These are phyloP conservation scores for Pemphredon lugubris DNA, from an alignment of 2,888 invertebrate species.

Conservation along the genomic window DNA sequence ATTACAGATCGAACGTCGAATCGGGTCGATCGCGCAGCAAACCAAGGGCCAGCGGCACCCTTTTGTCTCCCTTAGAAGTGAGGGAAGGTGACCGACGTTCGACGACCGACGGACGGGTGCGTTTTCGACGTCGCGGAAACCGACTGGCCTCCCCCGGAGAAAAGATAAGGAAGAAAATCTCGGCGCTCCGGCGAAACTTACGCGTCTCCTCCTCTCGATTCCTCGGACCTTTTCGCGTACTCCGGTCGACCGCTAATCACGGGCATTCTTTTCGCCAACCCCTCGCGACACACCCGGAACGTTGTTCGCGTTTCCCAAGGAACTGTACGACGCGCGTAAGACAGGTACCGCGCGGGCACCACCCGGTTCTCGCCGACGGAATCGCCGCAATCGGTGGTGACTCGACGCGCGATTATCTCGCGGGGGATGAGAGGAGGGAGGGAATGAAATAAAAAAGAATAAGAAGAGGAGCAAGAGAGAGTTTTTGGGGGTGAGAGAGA, in stretches of 20 bases:
- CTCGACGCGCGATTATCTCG: not conserved
- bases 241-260: conserved; percentile 16
- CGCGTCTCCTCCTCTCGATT: conserved; percentile 9
- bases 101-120: too few species aligned
- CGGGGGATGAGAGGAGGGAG: not conserved
- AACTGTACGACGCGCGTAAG: not conserved
- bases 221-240: conserved; percentile 7
- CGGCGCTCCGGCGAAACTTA: not conserved
- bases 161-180: too few species aligned
- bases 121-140: too few species aligned
- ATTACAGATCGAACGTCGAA: not conserved
- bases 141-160: too few species aligned
- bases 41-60: too few species aligned
- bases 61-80: too few species aligned
- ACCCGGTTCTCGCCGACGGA: not conserved
- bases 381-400: not conserved
- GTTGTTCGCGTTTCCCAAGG: not conserved
- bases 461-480: conserved; percentile 12
- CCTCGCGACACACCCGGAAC: conserved; percentile 12
- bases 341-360: too few species aligned
- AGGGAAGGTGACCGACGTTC: too few species aligned
- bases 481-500: conserved; percentile 3
- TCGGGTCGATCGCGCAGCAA: conserved; percentile 4
- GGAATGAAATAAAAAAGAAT: not conserved
- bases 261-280: conserved; percentile 28